Percentiles rank a stretch among this genome's conserved stretches.
Evolutionary conservation across 2,113 vertebrate species (phyloP).

Genomic region (Prinia subflava): DNA sequence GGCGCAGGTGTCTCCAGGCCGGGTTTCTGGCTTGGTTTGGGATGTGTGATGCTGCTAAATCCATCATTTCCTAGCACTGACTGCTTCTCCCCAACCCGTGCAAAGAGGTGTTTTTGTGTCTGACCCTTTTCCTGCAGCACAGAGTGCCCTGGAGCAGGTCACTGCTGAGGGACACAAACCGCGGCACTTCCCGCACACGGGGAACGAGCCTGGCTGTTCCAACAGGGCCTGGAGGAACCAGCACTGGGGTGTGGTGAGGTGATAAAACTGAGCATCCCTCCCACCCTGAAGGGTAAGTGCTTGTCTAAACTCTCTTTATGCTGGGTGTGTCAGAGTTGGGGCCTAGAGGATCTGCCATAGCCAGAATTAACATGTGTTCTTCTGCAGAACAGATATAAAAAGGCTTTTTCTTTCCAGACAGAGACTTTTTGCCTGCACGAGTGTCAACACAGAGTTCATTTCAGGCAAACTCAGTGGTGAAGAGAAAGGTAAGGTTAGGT

Average conservation of each 20-base stretch:
- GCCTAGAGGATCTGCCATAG: background rate
- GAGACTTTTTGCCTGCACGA: background rate
- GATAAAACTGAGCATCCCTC: conserved; percentile 36
- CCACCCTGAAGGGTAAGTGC: conserved; percentile 25
- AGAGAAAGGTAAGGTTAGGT: conserved; percentile 46
- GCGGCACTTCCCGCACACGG: background rate
- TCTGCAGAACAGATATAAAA: conserved; percentile 6
- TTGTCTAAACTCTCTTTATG: conserved; percentile 14
- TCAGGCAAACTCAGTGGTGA: conserved; percentile 8
- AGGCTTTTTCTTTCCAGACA: conserved; percentile 26
- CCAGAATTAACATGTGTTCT: conserved; percentile 33
- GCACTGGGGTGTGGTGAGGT: background rate
- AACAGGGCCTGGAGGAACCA: conserved; percentile 12
- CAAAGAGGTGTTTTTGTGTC: background rate
- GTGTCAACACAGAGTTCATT: conserved; percentile 41
- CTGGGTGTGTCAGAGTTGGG: conserved; percentile 31
- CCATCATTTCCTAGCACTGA: background rate
- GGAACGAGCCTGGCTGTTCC: background rate
- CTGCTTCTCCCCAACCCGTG: background rate
- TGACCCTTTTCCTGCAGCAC: background rate
- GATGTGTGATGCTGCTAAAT: background rate
- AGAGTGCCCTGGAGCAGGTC: background rate
- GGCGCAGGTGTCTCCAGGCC: background rate
- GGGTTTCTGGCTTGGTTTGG: background rate
- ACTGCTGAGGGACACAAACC: background rate